Evolutionary conservation across 2,888 invertebrate genomes (phyloP), one percentile per base, ranked within the genome.

Genomic region (Acanthacorydalis orientalis): DNA sequence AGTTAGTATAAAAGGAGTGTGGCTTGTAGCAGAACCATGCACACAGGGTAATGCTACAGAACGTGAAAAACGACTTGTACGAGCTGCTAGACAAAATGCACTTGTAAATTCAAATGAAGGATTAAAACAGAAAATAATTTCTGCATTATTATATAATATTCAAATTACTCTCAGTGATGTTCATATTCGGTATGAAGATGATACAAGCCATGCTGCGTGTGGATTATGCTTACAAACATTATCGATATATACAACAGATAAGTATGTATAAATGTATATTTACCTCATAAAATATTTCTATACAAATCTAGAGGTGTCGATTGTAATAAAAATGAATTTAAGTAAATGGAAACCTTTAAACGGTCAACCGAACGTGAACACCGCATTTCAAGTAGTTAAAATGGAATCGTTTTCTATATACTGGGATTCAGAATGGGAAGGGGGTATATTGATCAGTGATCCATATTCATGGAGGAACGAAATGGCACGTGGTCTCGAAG

Each of bases 171-270:
- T 88, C 31, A 75, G 78, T 51, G 83, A 85, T 61, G 74, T 89
- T 42, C 88, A 89, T 63, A 72, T 89, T 49, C 71, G 88, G 52
- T 88, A 86, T 57, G 88, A 88, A 61, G 87, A 88, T 59, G 73
- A 74, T 7, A 71, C 80, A 53, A 76, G 78, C 52, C 73, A 73
- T 39, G 74, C 75, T 50, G 80, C 83, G 0, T 81, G 80, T 59
- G 88, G 88, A 2, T 58, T 87, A 32, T 86, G 85, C 61, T 69
- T 89, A 49, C 83, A 85, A 57, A 78, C 75, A 54, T 67, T 88
- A 52, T 80, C 83, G 1, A 79, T 86, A 52, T 83, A 85, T 62
- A 83, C 84, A 7, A 87, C 87, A 2, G 86, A 86, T 58, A 81
- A 77, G 83, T 81, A 59, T 40, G 40, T 42, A 14, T 40, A 9